Base-by-base conservation (phyloP, 2,797 vertebrate species). In the Falco biarmicus region DNA sequence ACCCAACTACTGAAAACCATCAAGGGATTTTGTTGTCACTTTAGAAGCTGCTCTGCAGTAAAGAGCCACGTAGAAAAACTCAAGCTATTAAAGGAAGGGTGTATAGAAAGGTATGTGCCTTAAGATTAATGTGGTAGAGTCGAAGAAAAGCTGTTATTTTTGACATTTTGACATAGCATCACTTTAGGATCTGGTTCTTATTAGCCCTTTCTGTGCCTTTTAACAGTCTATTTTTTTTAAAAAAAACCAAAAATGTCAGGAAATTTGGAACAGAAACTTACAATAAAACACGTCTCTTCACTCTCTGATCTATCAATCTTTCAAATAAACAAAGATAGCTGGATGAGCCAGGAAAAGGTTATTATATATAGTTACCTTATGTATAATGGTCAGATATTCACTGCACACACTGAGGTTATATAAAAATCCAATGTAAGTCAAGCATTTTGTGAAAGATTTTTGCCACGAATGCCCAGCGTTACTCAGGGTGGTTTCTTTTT, bases 211-310 rank as follows among this genome's bases (percentile, higher is more conserved):
- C 96, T 97, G 94, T 97, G 91, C 93, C 77, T 97, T 97, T 97
- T 97, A 97, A 97, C 97, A 94, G 89, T 45, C 90, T 96, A 56
- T 77, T 89, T 77, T 89, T 92, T 88, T 63, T 51, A 59, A 16
- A 1, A 51, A 51, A 93, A 87, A 87, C 47, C 70, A 93, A 97
- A 98, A 98, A 97, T 66, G 87, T 97, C 97, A 97, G 96, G 97
- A 97, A 98, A 98, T 98, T 97, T 98, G 96, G 96, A 98, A 95
- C 96, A 98, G 96, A 97, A 98, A 98, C 26, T 85, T 97, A 97
- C 90, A 98, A 97, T 98, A 98, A 98, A 98, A 98, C 96, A 97
- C 65, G 39, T 97, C 96, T 97, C 94, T 63, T 98, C 97, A 97
- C 97, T 96, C 91, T 97, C 93, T 96, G 95, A 97, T 97, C 97